Percentiles rank a stretch among this genome's conserved stretches.
Evolutionary conservation across 2,113 vertebrate genomes (phyloP).

Genomic region (Triplophysa rosa): DNA sequence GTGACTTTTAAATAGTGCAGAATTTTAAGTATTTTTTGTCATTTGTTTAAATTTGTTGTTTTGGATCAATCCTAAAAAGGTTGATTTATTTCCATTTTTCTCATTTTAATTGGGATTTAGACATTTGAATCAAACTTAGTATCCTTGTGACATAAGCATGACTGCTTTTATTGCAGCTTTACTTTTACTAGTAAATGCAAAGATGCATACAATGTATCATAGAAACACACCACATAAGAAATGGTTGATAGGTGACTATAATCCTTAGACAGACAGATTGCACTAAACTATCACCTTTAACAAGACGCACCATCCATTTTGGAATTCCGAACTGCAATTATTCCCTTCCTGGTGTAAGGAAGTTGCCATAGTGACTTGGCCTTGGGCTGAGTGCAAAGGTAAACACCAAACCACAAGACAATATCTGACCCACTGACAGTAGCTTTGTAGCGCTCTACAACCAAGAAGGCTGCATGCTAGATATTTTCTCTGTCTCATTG

Average conservation of each 20-base stretch:
- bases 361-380: constrained; percentile 17
- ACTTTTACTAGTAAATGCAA: neutral
- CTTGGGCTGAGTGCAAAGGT: constrained; percentile 27
- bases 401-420: constrained; percentile 18
- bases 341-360: constrained; percentile 21
- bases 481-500: neutral
- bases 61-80: neutral
- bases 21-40: too few relatives aligned
- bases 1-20: too few relatives aligned
- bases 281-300: constrained; percentile 24
- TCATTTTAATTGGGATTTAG: too few relatives aligned
- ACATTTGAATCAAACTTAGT: neutral
- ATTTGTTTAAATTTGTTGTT: too few relatives aligned
- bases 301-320: constrained; percentile 26
- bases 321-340: constrained; percentile 25
- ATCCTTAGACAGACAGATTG: constrained; percentile 21
- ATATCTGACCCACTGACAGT: constrained; percentile 23
- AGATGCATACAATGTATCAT: neutral
- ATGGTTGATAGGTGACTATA: constrained; percentile 10
- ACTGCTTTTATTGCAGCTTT: neutral
- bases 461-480: neutral
- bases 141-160: constrained; percentile 13
- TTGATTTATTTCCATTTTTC: neutral
- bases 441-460: neutral
- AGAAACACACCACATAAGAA: neutral